Evolutionary conservation across 1,140 invertebrate genomes (phyloP).

Genomic region (Brachionus sp.): DNA sequence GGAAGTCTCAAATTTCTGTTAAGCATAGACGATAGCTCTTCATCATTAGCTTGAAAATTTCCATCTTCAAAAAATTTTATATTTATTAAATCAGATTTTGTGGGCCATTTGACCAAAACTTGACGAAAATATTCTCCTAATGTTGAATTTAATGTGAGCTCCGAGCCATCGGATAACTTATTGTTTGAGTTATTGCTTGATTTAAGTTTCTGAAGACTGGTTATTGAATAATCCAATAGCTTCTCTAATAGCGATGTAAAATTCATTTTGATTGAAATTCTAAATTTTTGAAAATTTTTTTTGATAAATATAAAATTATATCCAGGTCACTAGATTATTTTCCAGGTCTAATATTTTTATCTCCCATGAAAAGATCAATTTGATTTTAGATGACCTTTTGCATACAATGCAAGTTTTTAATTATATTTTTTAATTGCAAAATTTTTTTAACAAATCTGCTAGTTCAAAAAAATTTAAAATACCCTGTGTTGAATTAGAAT

Average conservation of each 20-base stretch:
- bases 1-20: slow-evolving; percentile 14
- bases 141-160: neutral
- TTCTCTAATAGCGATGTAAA: neutral
- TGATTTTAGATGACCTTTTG: slow-evolving; percentile 1
- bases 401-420: neutral
- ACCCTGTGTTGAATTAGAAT: too few species aligned
- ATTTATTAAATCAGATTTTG: neutral
- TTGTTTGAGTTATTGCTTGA: neutral
- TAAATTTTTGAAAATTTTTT: neutral
- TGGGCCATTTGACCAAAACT: neutral
- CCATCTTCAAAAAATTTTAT: neutral
- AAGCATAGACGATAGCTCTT: neutral
- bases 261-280: slow-evolving; percentile 5
- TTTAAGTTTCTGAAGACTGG: slow-evolving; percentile 8
- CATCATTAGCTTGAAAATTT: slow-evolving; percentile 19
- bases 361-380: slow-evolving; percentile 4
- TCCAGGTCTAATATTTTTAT: neutral
- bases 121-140: slow-evolving; percentile 5
- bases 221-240: slow-evolving; percentile 11
- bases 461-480: neutral
- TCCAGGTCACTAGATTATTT: neutral
- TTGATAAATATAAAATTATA: neutral
- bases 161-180: neutral
- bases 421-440: neutral
- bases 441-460: neutral